Conservation (phyloP, 2,113 vertebrate genomes). For the Todiramphus saurophagus region DNA sequence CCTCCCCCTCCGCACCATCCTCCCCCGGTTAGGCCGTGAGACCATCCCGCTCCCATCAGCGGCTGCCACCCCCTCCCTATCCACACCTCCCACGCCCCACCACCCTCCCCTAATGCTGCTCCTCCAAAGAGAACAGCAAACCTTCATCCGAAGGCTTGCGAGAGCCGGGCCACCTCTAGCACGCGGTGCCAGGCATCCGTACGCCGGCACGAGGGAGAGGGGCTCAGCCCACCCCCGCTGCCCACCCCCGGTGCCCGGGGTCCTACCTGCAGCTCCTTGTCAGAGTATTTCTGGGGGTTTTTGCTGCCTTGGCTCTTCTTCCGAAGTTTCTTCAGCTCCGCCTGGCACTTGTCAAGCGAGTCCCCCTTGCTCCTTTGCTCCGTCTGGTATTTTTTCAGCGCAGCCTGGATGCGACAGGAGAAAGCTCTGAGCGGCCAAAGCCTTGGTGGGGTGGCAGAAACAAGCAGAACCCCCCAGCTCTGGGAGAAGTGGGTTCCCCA, state of each 20-base stretch:
- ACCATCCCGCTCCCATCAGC: background rate
- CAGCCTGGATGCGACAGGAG: constrained; percentile 79
- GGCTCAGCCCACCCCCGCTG: background rate
- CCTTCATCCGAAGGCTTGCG: fast-evolving
- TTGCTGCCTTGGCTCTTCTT: constrained; percentile 99
- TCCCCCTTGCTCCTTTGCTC: constrained; percentile 95
- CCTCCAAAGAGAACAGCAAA: background rate
- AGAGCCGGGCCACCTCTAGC: background rate
- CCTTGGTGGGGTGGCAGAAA: background rate
- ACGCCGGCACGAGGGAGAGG: background rate
- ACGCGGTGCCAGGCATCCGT: fast-evolving
- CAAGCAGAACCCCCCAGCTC: background rate
- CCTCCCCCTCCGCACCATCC: background rate
- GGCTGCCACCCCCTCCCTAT: background rate
- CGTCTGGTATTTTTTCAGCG: constrained; percentile 95
- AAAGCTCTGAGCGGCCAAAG: background rate
- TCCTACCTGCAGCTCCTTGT: constrained; percentile 96
- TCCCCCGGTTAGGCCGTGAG: background rate
- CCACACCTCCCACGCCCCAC: background rate
- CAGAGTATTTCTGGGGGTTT: constrained; percentile 96
- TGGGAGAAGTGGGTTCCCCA: background rate
- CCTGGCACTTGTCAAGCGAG: constrained; percentile 94
- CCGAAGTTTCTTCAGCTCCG: constrained; percentile 94
- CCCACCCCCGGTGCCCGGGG: fast-evolving
- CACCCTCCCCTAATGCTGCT: background rate